Conservation (phyloP, 2,113 vertebrate genomes). For the Entomyzon cyanotis region DNA sequence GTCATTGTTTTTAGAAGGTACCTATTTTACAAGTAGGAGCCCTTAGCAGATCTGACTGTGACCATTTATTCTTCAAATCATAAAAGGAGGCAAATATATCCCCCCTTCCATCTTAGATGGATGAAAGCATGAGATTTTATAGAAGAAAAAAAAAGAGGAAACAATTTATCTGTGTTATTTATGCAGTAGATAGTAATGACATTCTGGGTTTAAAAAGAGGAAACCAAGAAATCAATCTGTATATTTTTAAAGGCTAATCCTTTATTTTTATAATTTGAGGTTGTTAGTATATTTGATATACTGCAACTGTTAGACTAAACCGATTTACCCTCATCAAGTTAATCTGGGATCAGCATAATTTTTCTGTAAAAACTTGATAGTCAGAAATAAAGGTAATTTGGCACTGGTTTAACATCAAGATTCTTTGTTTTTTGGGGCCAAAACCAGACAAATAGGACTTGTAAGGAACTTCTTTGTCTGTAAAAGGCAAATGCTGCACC, state of each 20-base stretch:
- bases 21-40: neutral
- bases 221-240: neutral
- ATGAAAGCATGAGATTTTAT: neutral
- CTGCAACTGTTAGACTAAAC: neutral
- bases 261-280: neutral
- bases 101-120: neutral
- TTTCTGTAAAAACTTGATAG: neutral
- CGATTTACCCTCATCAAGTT: neutral
- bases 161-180: neutral
- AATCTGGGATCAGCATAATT: neutral
- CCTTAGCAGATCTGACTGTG: neutral
- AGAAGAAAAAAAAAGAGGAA: neutral
- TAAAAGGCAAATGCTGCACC: neutral
- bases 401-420: neutral
- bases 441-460: neutral
- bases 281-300: neutral
- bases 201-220: neutral
- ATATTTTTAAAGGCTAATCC: neutral
- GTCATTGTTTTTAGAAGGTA: neutral
- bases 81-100: neutral
- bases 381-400: neutral
- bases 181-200: neutral
- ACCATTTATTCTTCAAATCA: neutral
- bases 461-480: neutral
- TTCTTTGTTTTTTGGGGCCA: neutral